Evolutionary conservation across 2,797 vertebrate species (phyloP), one percentile per base, ranked within the genome.

Genomic region (Notoglanidium macrostoma): DNA sequence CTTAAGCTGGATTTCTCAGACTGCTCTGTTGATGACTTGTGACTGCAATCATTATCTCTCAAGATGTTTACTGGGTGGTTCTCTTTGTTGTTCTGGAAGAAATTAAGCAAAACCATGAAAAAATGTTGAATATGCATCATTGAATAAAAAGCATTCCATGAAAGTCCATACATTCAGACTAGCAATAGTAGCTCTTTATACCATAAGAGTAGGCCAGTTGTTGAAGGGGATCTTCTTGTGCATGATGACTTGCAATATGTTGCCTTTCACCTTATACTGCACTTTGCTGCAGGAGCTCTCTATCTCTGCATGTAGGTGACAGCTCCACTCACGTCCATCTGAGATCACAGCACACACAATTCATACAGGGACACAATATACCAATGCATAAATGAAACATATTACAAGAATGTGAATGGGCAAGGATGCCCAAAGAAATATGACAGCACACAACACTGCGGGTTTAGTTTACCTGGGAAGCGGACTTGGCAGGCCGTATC

Each of bases 181-280:
- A 74, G 35, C 54, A 61, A 11, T 19, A n/a, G 70, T 35, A 70
- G 44, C 11, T 44, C 23, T 65, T 54, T 94, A 95, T 91, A 99
- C 98, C 95, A 96, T 95, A 49, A 99, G 97, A 0, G 96, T 96
- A 85, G 97, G 96, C 98, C 98, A 99, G 15, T 91, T 95, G 92
- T 98, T 97, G 90, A 98, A 95, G 19, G 98, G 98, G 88, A 99
- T 98, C 94, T 98, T 99, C 94, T 99, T 99, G 91, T 97, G 97
- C 94, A 99, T 94, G 59, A 97, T 93, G 70, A 99, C 93, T 40
- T 98, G 97, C 55, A 99, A 94, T 80, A 98, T 93, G 57, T 96
- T 96, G 73, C 97, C 96, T 88, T 98, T 98, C 85, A 97, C 96
- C 80, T 97, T 98, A 94, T 94, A 95, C 88, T 97, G 97, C n/a